These are phyloP conservation scores for Sciurus niger DNA, from an alignment of 2,113 vertebrate genomes.

Conservation along the genomic window DNA sequence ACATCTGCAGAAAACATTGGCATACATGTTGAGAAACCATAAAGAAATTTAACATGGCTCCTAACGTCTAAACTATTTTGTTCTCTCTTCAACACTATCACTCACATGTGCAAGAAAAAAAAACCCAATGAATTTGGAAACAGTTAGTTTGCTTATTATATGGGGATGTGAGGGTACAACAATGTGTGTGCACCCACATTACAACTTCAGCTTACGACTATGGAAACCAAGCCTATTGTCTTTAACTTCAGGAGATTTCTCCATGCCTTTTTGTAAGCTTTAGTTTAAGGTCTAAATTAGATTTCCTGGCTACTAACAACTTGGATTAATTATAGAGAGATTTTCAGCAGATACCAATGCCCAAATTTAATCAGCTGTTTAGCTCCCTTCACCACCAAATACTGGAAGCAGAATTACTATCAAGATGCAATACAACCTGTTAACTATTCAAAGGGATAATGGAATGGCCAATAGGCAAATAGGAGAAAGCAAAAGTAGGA, in stretches of 20 bases:
- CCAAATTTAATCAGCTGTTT: not conserved
- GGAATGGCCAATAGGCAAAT: not conserved
- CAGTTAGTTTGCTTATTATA: not conserved
- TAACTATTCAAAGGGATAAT: not conserved
- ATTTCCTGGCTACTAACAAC: not conserved
- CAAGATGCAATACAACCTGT: not conserved
- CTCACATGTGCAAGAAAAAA: not conserved
- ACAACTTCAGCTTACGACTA: not conserved
- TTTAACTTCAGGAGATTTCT: not conserved
- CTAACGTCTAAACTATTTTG: not conserved
- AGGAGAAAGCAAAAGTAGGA: not conserved
- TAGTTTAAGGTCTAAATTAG: not conserved
- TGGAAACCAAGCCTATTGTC: not conserved
- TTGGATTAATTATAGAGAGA: not conserved
- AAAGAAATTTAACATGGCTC: not conserved
- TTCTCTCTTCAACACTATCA: not conserved
- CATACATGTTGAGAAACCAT: not conserved
- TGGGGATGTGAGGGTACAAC: not conserved
- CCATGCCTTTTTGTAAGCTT: not conserved
- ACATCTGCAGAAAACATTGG: not conserved
- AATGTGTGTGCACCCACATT: not conserved
- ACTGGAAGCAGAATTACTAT: not conserved
- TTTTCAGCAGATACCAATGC: not conserved
- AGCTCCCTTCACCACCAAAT: not conserved
- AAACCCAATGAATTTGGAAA: slow-evolving; percentile 16